Evolutionary conservation across 1,140 invertebrate genomes (phyloP), one percentile per base, ranked within the genome.

Genomic region (Vanessa atalanta): DNA sequence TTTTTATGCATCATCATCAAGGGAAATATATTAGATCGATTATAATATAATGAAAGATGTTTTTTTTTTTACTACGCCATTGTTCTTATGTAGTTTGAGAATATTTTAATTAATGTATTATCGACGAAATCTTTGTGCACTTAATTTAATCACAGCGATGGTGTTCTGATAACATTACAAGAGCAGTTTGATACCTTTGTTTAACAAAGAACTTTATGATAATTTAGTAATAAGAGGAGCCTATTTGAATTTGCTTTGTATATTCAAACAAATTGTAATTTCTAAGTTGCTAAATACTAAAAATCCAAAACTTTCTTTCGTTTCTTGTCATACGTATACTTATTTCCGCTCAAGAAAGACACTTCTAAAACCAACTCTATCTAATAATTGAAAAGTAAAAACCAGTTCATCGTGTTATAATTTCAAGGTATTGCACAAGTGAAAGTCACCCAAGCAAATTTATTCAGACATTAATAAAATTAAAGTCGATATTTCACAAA

Each of bases 201-300:
- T 75, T 71, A 78, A 75, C 79, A 79, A 75, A 63, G 60, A 76
- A 55, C 77, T 66, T 83, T 83, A 78, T 81, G 72, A 81, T 81
- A 79, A 83, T 83, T 79, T 70, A 70, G 66, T 72, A 75, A 78
- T 70, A 70, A 66, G 51, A 70, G 70, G 51, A 75, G 78, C 53
- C 48, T 73, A 75, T 75, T 79, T 77, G 64, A 74, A 73, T 61
- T 65, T 53, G 50, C 53, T 65, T 31, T 67, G 57, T 70, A 63
- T 50, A 50, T 50, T 70, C 50, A 50, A 20, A 23, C n/a, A 70
- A 70, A 70, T 70, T 70, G 15, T 12, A 13, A 37, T 50, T 31
- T 12, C 31, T 11, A 61, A 23, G 26, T 37, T 61, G 16, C 14
- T 14, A n/a, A 15, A 61, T 37, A 23, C 9, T 37, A 61, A 61